Base-by-base conservation (phyloP, 2,888 invertebrate species). In the Pachycephus smyrnensis region DNA sequence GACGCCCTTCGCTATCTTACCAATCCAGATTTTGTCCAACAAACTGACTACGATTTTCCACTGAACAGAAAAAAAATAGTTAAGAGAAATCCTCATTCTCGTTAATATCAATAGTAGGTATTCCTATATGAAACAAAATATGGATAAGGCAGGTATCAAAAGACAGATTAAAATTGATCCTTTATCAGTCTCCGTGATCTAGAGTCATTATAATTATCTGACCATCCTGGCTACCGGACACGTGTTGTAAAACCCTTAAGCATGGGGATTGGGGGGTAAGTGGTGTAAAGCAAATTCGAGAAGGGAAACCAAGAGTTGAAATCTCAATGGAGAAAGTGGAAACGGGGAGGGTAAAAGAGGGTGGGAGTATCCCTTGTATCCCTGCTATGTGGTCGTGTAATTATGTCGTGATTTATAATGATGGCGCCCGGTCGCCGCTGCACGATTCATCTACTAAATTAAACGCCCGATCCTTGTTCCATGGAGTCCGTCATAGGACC, bases 371-470 rank as follows among this genome's bases (percentile, higher is more conserved):
- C 82, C 80, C 81, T 82, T 83, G 82, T 83, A 81, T 77, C 82
- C 81, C 81, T 80, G 81, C 77, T 81, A 77, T 82, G 83, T 82
- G 83, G 82, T 83, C 83, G 83, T 86, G 86, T 87, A 88, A 88
- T 88, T 88, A 87, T 85, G 85, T 85, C 86, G 84, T 88, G 88
- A 88, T 88, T 88, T 87, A 88, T 88, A 89, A 88, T 88, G 86
- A 88, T 87, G 85, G 85, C 83, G 83, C 83, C 82, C 77, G 82
- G 84, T 86, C 84, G 85, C 83, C 80, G 79, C 82, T 75, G 80
- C 78, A 83, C 84, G 84, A 83, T 86, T 86, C 86, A 86, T 88
- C 87, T 84, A 84, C 84, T 79, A 84, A 86, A 87, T 87, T 85
- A 86, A 87, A 87, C 82, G 85, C 85, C 85, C 84, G 86, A 86